phyloP scores from a whole-genome alignment of 64 coral and sea anemone species.

The Pachyseris speciosa region DNA sequence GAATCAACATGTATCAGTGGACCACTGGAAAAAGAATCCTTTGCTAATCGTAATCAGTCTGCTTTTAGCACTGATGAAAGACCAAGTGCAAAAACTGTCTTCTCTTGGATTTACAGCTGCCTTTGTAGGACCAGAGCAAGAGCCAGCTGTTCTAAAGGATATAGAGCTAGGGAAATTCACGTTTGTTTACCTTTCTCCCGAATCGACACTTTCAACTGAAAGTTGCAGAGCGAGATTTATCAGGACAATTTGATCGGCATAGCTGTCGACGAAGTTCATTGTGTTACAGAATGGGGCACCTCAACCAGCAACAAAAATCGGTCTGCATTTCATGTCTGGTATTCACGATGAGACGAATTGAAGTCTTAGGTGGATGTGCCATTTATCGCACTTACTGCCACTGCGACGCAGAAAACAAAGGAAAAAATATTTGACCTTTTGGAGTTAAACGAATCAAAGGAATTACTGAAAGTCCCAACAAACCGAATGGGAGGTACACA shows the following conservation, averaged over 20 bases:
- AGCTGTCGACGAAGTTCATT: conserved; percentile 48
- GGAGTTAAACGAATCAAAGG: neutral
- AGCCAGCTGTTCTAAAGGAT: neutral
- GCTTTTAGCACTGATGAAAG: too few species aligned
- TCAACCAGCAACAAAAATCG: conserved; percentile 13
- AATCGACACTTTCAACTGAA: conserved; percentile 10
- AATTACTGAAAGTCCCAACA: neutral
- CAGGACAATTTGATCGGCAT: conserved; percentile 10
- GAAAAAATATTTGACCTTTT: conserved; percentile 49
- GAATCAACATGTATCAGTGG: neutral
- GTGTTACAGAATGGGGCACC: conserved; percentile 34
- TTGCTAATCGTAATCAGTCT: too few species aligned
- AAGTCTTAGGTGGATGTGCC: conserved; percentile 19
- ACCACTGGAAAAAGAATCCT: neutral
- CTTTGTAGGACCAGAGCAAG: conserved; percentile 8
- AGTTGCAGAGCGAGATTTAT: conserved; percentile 31
- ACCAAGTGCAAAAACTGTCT: neutral
- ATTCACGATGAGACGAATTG: conserved; percentile 3
- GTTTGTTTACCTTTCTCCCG: conserved; percentile 22
- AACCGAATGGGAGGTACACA: neutral
- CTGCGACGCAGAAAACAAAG: conserved; percentile 35
- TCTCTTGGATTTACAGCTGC: conserved; percentile 15
- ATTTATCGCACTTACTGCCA: conserved; percentile 52
- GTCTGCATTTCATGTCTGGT: conserved; percentile 19
- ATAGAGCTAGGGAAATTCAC: conserved; percentile 16